These are phyloP conservation scores for Leptodirus hochenwartii DNA, from an alignment of 2,888 invertebrate genomes.

Conservation along the genomic window DNA sequence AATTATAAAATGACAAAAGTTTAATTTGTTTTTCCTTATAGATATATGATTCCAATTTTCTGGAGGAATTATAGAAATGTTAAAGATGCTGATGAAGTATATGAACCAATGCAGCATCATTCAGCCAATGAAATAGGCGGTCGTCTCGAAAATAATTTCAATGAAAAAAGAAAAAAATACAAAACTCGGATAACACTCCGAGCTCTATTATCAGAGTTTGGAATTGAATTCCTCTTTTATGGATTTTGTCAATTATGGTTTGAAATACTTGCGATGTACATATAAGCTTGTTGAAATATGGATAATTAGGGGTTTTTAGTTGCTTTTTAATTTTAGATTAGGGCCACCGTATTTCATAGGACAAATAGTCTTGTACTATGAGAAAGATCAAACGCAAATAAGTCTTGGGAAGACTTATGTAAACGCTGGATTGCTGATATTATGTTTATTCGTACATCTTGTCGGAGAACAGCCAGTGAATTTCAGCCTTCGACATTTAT, in stretches of 20 bases:
- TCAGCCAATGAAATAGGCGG: constrained; percentile 31
- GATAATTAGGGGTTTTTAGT: no score
- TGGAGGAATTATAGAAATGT: constrained; percentile 43
- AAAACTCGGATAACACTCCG: constrained; percentile 11
- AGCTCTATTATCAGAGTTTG: constrained; percentile 9
- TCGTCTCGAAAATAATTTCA: constrained; percentile 18
- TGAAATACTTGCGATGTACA: no score
- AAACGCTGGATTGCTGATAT: constrained; percentile 53
- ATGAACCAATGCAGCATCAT: constrained; percentile 31
- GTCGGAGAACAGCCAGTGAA: constrained; percentile 56
- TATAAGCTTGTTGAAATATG: no score
- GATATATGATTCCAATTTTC: constrained; percentile 46
- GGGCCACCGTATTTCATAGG: constrained; percentile 35
- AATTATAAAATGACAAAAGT: no score
- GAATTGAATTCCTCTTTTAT: constrained; percentile 11
- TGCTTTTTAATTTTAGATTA: constrained; percentile 19
- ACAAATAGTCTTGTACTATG: constrained; percentile 42
- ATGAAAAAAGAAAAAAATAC: constrained; percentile 10
- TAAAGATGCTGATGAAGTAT: constrained; percentile 38
- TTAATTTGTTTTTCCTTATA: no score
- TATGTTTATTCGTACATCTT: constrained; percentile 18
- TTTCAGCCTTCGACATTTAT: constrained; percentile 67
- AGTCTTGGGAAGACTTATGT: constrained; percentile 55
- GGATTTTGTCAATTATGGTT: no score
- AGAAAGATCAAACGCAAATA: constrained; percentile 25